phyloP scores from a whole-genome alignment of 2,888 invertebrate genomes.

The Acleris literana region DNA sequence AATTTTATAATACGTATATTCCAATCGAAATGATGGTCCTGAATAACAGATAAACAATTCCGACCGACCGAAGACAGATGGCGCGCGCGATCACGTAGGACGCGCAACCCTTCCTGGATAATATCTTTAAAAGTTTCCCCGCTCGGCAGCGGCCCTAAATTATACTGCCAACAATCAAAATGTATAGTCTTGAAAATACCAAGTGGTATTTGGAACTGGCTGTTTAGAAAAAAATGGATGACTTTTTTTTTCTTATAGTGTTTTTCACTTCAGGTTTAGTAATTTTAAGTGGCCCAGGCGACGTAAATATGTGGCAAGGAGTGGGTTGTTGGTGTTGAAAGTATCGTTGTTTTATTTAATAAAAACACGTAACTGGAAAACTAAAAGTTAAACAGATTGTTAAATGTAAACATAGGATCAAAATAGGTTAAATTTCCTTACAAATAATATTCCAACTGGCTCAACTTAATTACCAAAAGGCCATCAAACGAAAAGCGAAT shows the following conservation, averaged over 20 bases:
- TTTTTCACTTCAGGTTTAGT: too few relatives aligned
- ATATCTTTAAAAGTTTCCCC: conserved; percentile 82
- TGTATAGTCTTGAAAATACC: conserved; percentile 47
- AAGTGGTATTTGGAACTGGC: conserved; percentile 13
- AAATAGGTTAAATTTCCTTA: conserved; percentile 54
- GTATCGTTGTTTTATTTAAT: too few relatives aligned
- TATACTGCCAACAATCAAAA: conserved; percentile 72
- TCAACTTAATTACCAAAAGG: conserved; percentile 50
- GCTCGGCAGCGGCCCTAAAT: conserved; percentile 60
- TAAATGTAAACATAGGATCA: conserved; percentile 42
- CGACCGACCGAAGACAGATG: conserved; percentile 76
- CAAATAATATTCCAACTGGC: conserved; percentile 50
- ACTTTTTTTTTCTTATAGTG: too few relatives aligned
- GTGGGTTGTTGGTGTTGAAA: too few relatives aligned
- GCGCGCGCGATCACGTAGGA: conserved; percentile 75
- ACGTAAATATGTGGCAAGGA: too few relatives aligned
- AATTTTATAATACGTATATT: background rate
- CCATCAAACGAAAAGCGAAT: conserved; percentile 66
- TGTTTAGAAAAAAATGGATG: background rate
- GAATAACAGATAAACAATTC: conserved; percentile 66
- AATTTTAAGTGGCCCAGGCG: background rate
- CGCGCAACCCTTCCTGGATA: conserved; percentile 79
- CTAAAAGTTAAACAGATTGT: too few relatives aligned
- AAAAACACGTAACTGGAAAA: too few relatives aligned
- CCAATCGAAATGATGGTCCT: conserved; percentile 9